phyloP scores from a whole-genome alignment of 1,140 invertebrate species.

The Pachypeltis micranthus region DNA sequence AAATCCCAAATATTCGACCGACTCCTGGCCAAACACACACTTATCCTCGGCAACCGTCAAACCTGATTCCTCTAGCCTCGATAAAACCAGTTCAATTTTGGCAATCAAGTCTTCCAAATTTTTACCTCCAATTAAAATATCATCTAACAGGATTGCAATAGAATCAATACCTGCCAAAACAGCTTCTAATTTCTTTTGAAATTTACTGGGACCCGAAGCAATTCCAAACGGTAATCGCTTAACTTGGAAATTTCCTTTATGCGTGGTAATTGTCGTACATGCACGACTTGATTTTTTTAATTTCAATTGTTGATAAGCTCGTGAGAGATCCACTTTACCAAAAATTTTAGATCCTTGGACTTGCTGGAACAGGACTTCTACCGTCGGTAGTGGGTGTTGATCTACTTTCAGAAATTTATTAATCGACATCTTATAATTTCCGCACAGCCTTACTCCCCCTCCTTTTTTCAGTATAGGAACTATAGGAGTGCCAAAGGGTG shows the following conservation, averaged over 20 bases:
- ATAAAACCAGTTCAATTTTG: neutral
- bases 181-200: neutral
- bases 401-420: neutral
- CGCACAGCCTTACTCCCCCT: neutral
- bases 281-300: neutral
- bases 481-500: neutral
- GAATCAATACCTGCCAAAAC: slow-evolving; percentile 7
- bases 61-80: slow-evolving; percentile 12
- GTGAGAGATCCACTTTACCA: slow-evolving; percentile 5
- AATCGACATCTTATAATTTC: neutral
- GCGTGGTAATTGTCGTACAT: neutral
- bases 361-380: neutral
- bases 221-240: neutral
- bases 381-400: neutral
- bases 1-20: slow-evolving; percentile 12
- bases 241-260: neutral
- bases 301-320: slow-evolving; percentile 1
- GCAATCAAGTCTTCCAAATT: neutral
- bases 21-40: neutral
- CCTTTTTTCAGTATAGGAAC: neutral
- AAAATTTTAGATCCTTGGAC: neutral
- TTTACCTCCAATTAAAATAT: slow-evolving; percentile 10
- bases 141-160: neutral
- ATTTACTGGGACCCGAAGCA: neutral
- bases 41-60: neutral